phyloP scores from a whole-genome alignment of 2,113 vertebrate genomes.

The Eptesicus fuscus region DNA sequence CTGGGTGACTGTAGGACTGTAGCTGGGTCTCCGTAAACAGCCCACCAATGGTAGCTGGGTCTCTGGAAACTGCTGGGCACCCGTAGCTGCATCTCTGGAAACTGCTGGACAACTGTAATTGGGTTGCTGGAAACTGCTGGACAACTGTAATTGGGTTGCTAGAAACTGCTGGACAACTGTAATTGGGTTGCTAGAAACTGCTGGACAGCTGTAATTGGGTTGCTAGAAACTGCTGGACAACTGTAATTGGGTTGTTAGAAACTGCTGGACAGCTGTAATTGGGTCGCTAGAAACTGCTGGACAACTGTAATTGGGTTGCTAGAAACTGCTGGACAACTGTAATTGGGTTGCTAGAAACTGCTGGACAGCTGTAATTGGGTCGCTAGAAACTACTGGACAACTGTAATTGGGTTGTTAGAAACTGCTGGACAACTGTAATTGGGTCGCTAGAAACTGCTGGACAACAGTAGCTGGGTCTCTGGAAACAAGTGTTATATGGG shows the following conservation, averaged over 20 bases:
- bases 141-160: background rate
- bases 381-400: background rate
- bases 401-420: background rate
- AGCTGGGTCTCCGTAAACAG: background rate
- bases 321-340: background rate
- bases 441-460: background rate
- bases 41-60: background rate
- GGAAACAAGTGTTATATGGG: background rate
- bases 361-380: too few relatives aligned
- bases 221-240: background rate
- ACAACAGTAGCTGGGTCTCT: background rate
- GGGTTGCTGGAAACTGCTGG: background rate
- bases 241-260: background rate
- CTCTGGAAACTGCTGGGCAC: background rate
- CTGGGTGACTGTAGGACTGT: background rate
- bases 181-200: background rate
- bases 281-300: background rate
- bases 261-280: background rate
- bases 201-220: too few relatives aligned
- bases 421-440: background rate
- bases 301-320: too few relatives aligned
- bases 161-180: background rate
- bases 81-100: background rate
- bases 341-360: too few relatives aligned
- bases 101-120: background rate